A percentile compares a stretch with the other conserved stretches of the same genome.
Evolutionary conservation across 2,888 invertebrate genomes (phyloP).

Genomic region (Tachina lurida): DNA sequence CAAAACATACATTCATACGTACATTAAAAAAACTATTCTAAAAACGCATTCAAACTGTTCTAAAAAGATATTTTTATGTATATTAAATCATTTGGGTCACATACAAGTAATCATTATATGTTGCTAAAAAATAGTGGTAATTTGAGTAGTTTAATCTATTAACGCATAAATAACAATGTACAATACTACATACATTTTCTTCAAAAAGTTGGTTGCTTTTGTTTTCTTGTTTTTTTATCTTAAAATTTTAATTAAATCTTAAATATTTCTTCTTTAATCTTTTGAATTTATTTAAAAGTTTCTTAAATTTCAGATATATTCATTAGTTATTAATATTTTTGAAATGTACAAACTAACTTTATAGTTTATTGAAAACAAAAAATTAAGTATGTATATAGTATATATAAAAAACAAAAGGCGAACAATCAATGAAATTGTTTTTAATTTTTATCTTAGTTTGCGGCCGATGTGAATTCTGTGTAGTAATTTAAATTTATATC

Average conservation of each 20-base stretch:
- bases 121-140: constrained; percentile 53
- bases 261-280: constrained; percentile 61
- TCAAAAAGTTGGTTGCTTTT: constrained; percentile 60
- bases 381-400: constrained; percentile 19
- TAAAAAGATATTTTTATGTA: constrained; percentile 54
- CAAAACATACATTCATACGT: constrained; percentile 69
- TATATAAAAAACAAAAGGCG: constrained; percentile 70
- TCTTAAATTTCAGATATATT: constrained; percentile 63
- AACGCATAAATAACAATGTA: constrained; percentile 70
- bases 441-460: constrained; percentile 6
- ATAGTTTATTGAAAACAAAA: constrained; percentile 62
- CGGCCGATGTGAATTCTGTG: constrained; percentile 15
- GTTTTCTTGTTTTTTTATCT: constrained; percentile 35
- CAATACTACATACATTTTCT: constrained; percentile 68
- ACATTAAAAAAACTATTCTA: constrained; percentile 66
- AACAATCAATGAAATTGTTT: constrained; percentile 66
- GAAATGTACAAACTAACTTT: constrained; percentile 80
- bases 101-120: constrained; percentile 64
- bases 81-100: constrained; percentile 65
- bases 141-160: constrained; percentile 63
- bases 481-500: constrained; percentile 72
- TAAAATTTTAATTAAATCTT: constrained; percentile 56
- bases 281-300: constrained; percentile 70
- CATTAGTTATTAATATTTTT: constrained; percentile 74
- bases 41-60: constrained; percentile 69